Base-by-base conservation (phyloP, 2,888 invertebrate species). In the Sarcophaga subvicina region DNA sequence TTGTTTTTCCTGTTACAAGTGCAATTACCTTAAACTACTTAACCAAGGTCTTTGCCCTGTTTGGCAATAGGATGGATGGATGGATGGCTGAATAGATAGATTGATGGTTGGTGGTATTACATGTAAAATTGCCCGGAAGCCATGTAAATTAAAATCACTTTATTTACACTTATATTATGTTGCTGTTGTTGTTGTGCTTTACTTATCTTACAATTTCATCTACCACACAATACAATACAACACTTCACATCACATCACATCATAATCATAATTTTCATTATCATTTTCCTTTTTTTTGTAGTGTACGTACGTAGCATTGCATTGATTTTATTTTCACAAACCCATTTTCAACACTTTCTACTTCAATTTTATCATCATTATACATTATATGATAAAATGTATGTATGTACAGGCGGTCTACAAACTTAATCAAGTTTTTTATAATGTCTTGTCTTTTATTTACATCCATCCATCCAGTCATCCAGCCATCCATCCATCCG, bases 261-360 rank as follows among this genome's bases (percentile, higher is more conserved):
- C 47, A 70, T 82, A 59, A 76, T 59, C 63, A 76, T 76, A 66
- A 27, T 59, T 37, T 4, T 37, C 14, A 45, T 37, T n/a, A 2
- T 17, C n/a, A 67, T 37, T n/a, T 20, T 17, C n/a, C 47, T n/a
- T n/a, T 20, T 47, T 67, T 67, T 60, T 20, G 71, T 60, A 60
- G 45, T 62, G 49, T 47, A 20, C 22, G 73, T 79, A 37, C 8
- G 37, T 37, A 37, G 37, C 37, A 37, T 37, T 37, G 10, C 8
- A 10, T 37, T 37, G 37, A 37, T 37, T 37, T 37, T 2, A 10
- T 10, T 37, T 37, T 37, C 37, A 37, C 37, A 37, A 64, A 59
- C 20, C 54, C 69, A 83, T 84, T 84, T 83, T 81, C 84, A 84
- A 87, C 87, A 87, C 87, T 87, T 84, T 87, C 87, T 84, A 83